Evolutionary conservation across 2,888 invertebrate species (phyloP).

Genomic region (Syrista parreyssii): DNA sequence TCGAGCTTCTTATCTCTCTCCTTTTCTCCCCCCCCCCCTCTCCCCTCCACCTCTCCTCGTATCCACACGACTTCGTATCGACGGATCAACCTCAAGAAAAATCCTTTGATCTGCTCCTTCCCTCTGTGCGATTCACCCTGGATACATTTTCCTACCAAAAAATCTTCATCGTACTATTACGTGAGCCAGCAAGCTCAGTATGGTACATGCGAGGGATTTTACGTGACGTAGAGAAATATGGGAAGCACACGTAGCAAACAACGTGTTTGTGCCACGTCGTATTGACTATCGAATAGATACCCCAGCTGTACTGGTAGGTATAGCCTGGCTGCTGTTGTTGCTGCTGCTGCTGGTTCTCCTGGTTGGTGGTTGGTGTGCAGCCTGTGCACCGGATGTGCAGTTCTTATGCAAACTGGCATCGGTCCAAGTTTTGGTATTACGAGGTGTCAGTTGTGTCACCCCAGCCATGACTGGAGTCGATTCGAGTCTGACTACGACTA

Average conservation of each 20-base stretch:
- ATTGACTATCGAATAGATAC: constrained; percentile 51
- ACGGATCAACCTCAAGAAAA: neutral
- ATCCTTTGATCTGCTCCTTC: neutral
- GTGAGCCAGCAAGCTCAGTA: neutral
- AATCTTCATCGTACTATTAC: neutral
- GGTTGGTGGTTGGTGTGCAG: constrained; percentile 30
- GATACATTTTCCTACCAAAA: neutral
- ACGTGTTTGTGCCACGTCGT: constrained; percentile 44
- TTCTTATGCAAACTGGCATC: constrained; percentile 62
- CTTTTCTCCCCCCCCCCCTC: too few species aligned
- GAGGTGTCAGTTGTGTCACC: constrained; percentile 59
- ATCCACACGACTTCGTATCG: neutral
- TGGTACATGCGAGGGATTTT: neutral
- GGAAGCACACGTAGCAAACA: constrained; percentile 24
- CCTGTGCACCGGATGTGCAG: constrained; percentile 51
- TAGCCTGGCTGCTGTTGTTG: constrained; percentile 11
- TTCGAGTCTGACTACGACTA: constrained; percentile 29
- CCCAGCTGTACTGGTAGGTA: neutral
- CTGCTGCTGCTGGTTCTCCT: constrained; percentile 1
- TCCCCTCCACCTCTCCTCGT: too few species aligned
- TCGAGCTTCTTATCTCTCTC: neutral
- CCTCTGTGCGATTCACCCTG: neutral
- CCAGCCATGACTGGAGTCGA: constrained; percentile 33
- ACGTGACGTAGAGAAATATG: neutral
- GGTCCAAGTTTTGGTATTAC: constrained; percentile 58